These are phyloP conservation scores for Phorcus lineatus DNA, from an alignment of 2,888 invertebrate species.

Conservation along the genomic window DNA sequence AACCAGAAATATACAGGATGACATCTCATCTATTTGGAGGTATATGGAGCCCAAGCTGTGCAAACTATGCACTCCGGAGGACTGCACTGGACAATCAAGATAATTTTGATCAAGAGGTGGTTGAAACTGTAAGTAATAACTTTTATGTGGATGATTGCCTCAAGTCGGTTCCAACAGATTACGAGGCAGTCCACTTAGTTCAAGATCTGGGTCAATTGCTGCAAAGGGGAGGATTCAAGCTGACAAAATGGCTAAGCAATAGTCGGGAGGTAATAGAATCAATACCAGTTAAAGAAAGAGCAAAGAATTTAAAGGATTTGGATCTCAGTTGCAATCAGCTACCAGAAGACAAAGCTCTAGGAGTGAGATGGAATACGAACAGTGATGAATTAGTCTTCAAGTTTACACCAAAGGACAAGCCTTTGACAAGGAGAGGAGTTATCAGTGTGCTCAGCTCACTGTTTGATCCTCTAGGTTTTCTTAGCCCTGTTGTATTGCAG, in stretches of 20 bases:
- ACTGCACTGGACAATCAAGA: too few relatives aligned
- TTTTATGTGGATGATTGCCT: too few relatives aligned
- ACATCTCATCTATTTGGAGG: too few relatives aligned
- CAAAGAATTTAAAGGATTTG: too few relatives aligned
- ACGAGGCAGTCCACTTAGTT: neutral
- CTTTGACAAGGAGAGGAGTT: neutral
- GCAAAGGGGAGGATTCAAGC: neutral
- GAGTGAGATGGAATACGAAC: neutral
- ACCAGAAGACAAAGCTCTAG: neutral
- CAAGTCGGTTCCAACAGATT: too few relatives aligned
- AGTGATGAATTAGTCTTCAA: neutral
- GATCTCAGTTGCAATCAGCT: neutral
- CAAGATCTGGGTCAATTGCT: neutral
- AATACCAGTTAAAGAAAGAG: neutral
- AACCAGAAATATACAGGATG: too few relatives aligned
- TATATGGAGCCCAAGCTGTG: too few relatives aligned
- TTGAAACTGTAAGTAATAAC: too few relatives aligned
- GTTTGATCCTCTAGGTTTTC: too few relatives aligned
- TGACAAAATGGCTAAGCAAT: neutral
- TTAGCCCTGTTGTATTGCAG: too few relatives aligned
- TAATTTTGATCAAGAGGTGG: too few relatives aligned
- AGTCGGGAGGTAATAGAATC: neutral
- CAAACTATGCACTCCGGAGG: too few relatives aligned
- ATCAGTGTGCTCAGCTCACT: neutral
- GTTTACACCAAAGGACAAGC: neutral